Conservation (phyloP, 2,797 vertebrate genomes). For the Scleropages formosus region DNA sequence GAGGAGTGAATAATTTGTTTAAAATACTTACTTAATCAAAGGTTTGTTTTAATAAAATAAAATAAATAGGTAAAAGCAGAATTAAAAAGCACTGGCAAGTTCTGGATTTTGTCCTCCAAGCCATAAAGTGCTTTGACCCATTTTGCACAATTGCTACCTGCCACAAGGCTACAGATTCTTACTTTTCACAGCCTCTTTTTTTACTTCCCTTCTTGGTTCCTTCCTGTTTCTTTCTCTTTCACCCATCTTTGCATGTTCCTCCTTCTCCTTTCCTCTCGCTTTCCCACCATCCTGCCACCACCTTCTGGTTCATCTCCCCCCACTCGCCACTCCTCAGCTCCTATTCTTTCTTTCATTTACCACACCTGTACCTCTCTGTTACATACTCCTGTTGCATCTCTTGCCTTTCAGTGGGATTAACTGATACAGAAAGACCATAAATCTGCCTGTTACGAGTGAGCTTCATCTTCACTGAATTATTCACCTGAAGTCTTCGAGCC, state of each 20-base stretch:
- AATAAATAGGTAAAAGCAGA: constrained; percentile 28
- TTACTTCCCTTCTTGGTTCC: not conserved
- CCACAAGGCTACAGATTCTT: not conserved
- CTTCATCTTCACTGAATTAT: constrained; percentile 67
- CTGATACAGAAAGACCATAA: constrained; percentile 76
- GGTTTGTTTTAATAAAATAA: constrained; percentile 35
- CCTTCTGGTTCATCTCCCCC: not conserved
- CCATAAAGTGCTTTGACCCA: constrained; percentile 31
- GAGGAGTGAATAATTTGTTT: constrained; percentile 32
- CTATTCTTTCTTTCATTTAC: constrained; percentile 27
- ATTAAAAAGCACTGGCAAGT: constrained; percentile 40
- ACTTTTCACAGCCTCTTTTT: not conserved
- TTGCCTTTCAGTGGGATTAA: constrained; percentile 67
- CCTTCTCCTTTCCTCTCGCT: constrained; percentile 7
- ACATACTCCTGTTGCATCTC: constrained; percentile 55
- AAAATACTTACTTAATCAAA: constrained; percentile 23
- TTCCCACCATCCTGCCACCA: not conserved
- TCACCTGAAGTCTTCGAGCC: constrained; percentile 54
- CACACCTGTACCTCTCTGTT: constrained; percentile 33
- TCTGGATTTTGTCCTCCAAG: not conserved
- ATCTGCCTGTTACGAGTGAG: constrained; percentile 68
- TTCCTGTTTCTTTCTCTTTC: not conserved
- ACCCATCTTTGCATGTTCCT: constrained; percentile 8
- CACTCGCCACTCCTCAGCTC: constrained; percentile 3
- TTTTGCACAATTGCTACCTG: constrained; percentile 39